Percentiles rank a stretch among this genome's conserved stretches.
phyloP scores from a whole-genome alignment of 2,113 vertebrate genomes.

The Cranoglanis bouderius region DNA sequence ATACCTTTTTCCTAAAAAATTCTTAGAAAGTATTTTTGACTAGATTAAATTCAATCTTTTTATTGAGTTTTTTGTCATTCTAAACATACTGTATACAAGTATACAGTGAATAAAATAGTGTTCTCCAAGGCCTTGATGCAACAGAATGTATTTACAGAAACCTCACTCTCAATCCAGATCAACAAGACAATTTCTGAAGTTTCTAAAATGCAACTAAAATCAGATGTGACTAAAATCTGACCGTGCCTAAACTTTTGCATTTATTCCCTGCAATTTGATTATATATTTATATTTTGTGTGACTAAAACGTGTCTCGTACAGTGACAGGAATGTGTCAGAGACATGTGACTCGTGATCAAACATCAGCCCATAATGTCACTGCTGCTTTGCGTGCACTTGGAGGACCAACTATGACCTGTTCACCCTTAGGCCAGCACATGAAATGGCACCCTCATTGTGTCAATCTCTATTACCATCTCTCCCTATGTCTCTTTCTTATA shows the following conservation, averaged over 20 bases:
- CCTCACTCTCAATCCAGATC: background rate
- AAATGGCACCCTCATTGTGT: constrained; percentile 64
- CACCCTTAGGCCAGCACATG: constrained; percentile 44
- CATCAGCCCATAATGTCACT: background rate
- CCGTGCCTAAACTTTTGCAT: background rate
- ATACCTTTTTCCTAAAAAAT: background rate
- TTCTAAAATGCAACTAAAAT: background rate
- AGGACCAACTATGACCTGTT: constrained; percentile 15
- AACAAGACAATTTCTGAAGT: background rate
- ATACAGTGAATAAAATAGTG: background rate
- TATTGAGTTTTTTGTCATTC: background rate
- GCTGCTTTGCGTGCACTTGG: background rate
- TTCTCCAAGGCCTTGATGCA: background rate
- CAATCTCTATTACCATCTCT: constrained; percentile 55
- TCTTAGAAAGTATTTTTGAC: background rate
- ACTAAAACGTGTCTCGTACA: background rate
- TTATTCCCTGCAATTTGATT: background rate
- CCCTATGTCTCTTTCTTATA: background rate
- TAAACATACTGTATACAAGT: background rate
- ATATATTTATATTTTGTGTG: background rate
- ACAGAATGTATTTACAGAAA: background rate
- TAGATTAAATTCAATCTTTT: background rate
- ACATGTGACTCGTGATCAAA: background rate
- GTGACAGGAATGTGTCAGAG: background rate
- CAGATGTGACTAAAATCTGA: background rate